A percentile compares a stretch with the other conserved stretches of the same genome.
phyloP scores from a whole-genome alignment of 1,140 invertebrate species.

The Hestina assimilis region DNA sequence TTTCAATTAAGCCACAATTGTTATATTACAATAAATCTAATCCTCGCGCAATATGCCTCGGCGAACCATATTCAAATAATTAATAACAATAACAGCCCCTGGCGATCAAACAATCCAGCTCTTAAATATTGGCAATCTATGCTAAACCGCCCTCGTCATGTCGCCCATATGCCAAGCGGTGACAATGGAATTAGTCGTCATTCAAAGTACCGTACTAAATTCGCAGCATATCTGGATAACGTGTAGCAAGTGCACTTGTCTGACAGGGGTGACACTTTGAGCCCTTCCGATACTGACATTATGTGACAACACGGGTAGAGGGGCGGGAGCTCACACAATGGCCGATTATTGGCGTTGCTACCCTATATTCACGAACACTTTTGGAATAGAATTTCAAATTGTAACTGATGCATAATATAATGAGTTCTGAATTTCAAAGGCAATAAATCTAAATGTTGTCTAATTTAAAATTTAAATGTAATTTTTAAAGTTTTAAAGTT shows the following conservation, averaged over 20 bases:
- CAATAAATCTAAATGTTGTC: not conserved
- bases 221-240: conserved; percentile 68
- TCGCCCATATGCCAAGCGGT: conserved; percentile 63
- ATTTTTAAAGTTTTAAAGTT: not conserved
- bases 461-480: not conserved
- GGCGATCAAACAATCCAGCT: conserved; percentile 32
- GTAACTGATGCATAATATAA: conserved; percentile 6
- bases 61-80: not conserved
- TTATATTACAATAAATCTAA: not conserved
- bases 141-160: conserved; percentile 63
- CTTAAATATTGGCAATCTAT: conserved; percentile 59
- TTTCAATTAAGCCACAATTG: conserved; percentile 2
- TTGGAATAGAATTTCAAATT: conserved; percentile 35
- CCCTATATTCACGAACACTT: conserved; percentile 50
- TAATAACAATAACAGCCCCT: conserved; percentile 11
- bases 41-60: not conserved
- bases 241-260: conserved; percentile 71
- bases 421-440: not conserved
- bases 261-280: conserved; percentile 69
- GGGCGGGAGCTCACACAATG: conserved; percentile 58
- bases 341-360: conserved; percentile 58
- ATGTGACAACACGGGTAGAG: conserved; percentile 62
- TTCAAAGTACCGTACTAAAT: conserved; percentile 71
- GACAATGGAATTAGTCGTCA: conserved; percentile 77
- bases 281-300: conserved; percentile 71